Percentiles rank a stretch among this genome's conserved stretches.
phyloP scores from a whole-genome alignment of 1,140 invertebrate genomes.

The Solenopsis invicta region DNA sequence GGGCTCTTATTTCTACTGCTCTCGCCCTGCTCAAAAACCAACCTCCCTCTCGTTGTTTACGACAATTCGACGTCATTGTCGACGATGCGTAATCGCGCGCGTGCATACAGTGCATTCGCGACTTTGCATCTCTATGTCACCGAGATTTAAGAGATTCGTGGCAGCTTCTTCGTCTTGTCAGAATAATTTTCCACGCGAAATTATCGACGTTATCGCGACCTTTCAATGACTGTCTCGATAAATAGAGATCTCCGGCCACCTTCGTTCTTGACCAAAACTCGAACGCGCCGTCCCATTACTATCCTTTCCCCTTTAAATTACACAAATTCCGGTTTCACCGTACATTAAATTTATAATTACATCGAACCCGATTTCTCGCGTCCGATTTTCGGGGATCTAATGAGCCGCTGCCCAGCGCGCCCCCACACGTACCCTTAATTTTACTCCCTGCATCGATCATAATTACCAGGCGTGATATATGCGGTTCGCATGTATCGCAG shows the following conservation, averaged over 20 bases:
- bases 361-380: neutral
- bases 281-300: neutral
- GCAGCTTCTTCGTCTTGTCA: neutral
- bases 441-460: conserved; percentile 58
- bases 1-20: conserved; percentile 79
- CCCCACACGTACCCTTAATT: conserved; percentile 47
- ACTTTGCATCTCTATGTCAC: neutral
- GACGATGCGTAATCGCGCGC: conserved; percentile 23
- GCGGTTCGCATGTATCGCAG: conserved; percentile 40
- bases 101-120: neutral
- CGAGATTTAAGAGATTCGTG: conserved; percentile 41
- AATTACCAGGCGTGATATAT: conserved; percentile 61
- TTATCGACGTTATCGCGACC: neutral
- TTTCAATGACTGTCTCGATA: neutral
- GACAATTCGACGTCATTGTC: conserved; percentile 68
- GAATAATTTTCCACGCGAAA: neutral
- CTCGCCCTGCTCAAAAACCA: conserved; percentile 50
- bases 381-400: conserved; percentile 43
- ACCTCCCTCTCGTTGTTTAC: conserved; percentile 63
- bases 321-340: neutral
- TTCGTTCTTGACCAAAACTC: neutral
- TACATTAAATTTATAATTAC: conserved; percentile 26
- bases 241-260: neutral
- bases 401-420: conserved; percentile 28
- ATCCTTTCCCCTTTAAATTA: neutral